Percentiles rank a stretch among this genome's conserved stretches.
phyloP scores from a whole-genome alignment of 2,113 vertebrate species.

The Morone saxatilis region DNA sequence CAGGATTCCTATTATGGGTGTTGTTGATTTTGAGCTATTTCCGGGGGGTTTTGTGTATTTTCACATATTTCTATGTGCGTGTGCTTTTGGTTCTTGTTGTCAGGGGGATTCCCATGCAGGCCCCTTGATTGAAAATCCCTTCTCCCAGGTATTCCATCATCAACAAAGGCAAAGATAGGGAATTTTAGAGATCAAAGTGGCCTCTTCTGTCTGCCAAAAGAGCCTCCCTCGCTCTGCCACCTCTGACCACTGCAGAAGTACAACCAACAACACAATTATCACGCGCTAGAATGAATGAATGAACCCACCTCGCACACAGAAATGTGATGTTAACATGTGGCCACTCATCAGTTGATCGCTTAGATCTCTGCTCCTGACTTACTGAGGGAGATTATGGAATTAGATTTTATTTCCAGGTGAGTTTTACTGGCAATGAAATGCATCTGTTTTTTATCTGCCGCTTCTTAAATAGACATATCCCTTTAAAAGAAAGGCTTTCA shows the following conservation, averaged over 20 bases:
- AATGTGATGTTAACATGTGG: constrained; percentile 18
- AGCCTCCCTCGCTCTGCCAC: constrained; percentile 42
- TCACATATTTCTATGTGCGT: constrained; percentile 43
- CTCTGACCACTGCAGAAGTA: constrained; percentile 30
- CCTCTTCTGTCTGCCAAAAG: constrained; percentile 58
- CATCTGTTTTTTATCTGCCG: constrained; percentile 56
- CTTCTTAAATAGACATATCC: constrained; percentile 21
- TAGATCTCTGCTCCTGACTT: constrained; percentile 12
- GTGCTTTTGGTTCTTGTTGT: constrained; percentile 48
- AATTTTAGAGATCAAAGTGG: constrained; percentile 77
- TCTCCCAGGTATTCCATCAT: constrained; percentile 65
- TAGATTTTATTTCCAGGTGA: constrained; percentile 42
- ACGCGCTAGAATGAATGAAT: constrained; percentile 5
- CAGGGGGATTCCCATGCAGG: constrained; percentile 80
- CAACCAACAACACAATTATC: constrained; percentile 2
- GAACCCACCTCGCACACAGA: neutral
- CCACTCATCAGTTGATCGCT: neutral
- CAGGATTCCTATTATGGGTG: constrained; percentile 53
- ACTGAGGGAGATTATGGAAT: constrained; percentile 40
- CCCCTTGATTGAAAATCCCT: constrained; percentile 70
- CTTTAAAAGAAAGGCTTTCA: constrained; percentile 24
- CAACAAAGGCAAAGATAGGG: constrained; percentile 67
- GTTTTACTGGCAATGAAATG: constrained; percentile 45
- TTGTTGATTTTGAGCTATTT: constrained; percentile 56
- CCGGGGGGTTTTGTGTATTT: constrained; percentile 35